Evolutionary conservation across 2,113 vertebrate genomes (phyloP).

Genomic region (Bungarus multicinctus): DNA sequence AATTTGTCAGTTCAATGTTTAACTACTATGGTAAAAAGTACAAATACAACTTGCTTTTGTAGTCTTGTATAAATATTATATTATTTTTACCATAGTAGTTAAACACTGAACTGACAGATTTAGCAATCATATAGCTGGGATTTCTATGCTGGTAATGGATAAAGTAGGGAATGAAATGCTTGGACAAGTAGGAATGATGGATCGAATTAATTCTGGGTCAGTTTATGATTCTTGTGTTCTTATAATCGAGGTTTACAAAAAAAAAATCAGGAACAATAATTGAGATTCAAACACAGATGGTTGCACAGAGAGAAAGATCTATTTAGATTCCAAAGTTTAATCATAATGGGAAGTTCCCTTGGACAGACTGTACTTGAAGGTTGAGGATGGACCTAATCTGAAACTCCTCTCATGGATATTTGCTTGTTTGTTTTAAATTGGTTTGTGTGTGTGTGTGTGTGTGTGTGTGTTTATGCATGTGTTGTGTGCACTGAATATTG

Average conservation of each 20-base stretch:
- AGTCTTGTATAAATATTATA: not conserved
- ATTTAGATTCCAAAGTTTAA: too few relatives aligned
- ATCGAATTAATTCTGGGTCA: not conserved
- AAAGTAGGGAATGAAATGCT: fast-evolving
- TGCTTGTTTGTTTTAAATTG: not conserved
- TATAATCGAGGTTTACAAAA: not conserved
- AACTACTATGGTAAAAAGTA: not conserved
- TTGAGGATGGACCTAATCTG: not conserved
- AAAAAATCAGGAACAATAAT: not conserved
- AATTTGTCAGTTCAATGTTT: not conserved
- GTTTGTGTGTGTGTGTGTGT: too few relatives aligned
- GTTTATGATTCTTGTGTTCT: not conserved
- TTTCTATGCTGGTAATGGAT: not conserved
- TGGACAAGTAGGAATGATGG: not conserved
- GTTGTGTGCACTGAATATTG: not conserved
- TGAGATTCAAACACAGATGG: not conserved
- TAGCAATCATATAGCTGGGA: not conserved
- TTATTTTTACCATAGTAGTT: not conserved
- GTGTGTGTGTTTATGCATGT: not conserved
- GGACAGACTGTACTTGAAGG: not conserved
- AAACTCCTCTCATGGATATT: not conserved
- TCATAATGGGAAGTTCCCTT: not conserved
- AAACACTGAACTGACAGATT: not conserved
- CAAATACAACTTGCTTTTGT: not conserved
- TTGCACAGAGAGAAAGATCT: too few relatives aligned